A percentile compares a stretch with the other conserved stretches of the same genome.
phyloP scores from a whole-genome alignment of 2,113 vertebrate genomes.

The Paracanthobrama guichenoti region DNA sequence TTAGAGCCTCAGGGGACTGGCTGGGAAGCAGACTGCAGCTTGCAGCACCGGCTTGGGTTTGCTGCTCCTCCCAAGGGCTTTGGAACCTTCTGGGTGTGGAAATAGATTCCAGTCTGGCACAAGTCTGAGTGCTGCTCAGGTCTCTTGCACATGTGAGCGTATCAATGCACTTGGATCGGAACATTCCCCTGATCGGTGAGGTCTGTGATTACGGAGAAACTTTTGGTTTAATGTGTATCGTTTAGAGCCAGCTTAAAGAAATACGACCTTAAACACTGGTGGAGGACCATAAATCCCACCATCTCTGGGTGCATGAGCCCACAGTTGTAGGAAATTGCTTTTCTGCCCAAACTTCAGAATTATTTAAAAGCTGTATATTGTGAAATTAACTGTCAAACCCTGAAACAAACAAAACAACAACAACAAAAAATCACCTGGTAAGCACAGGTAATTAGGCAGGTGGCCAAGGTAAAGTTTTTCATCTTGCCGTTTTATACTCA shows the following conservation, averaged over 20 bases:
- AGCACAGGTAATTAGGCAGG: conserved; percentile 13
- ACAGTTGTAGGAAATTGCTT: background rate
- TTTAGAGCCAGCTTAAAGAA: background rate
- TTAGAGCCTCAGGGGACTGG: conserved; percentile 65
- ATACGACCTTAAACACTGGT: background rate
- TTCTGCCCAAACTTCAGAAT: conserved; percentile 11
- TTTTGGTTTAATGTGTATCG: background rate
- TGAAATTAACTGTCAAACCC: conserved; percentile 7
- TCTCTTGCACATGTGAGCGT: conserved; percentile 15
- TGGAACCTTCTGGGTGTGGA: conserved; percentile 49
- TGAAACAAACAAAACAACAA: background rate
- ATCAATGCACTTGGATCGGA: conserved; percentile 31
- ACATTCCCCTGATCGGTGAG: background rate
- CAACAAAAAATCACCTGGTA: conserved; percentile 11
- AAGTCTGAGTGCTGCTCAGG: conserved; percentile 42
- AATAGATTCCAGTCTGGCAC: conserved; percentile 62
- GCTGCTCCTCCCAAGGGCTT: conserved; percentile 47
- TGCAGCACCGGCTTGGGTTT: conserved; percentile 55
- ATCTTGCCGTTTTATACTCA: background rate
- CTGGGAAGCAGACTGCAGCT: conserved; percentile 62
- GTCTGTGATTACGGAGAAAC: background rate
- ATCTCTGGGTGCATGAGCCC: background rate
- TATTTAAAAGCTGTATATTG: conserved; percentile 24
- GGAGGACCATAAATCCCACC: background rate
- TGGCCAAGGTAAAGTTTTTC: conserved; percentile 22